phyloP scores from a whole-genome alignment of 2,888 invertebrate species.

The Pocota personata region DNA sequence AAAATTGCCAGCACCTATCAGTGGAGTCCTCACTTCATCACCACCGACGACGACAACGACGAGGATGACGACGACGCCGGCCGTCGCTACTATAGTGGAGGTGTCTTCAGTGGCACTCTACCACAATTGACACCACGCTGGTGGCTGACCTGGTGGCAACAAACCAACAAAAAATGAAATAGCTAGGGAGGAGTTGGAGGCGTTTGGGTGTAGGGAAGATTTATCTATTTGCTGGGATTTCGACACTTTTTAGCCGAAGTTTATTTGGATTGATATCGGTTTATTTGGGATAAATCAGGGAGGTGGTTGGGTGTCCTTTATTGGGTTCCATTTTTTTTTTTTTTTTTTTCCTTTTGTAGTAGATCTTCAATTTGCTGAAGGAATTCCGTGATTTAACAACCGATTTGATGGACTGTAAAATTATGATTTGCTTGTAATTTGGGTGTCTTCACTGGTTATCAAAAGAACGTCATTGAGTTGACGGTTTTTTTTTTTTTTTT shows the following conservation, averaged over 20 bases:
- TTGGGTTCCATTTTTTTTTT: not conserved
- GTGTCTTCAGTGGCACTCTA: slow-evolving; percentile 67
- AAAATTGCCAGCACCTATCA: slow-evolving; percentile 66
- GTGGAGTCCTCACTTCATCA: slow-evolving; percentile 65
- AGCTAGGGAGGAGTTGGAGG: not conserved
- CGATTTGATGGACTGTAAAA: slow-evolving; percentile 63
- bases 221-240: slow-evolving; percentile 73
- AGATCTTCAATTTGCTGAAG: slow-evolving; percentile 33
- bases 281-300: slow-evolving; percentile 65
- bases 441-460: slow-evolving; percentile 21
- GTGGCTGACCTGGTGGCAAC: slow-evolving; percentile 31
- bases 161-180: not conserved
- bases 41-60: not conserved
- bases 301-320: slow-evolving; percentile 15
- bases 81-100: slow-evolving; percentile 13
- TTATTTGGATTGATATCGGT: slow-evolving; percentile 71
- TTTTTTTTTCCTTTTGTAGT: slow-evolving; percentile 11
- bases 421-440: slow-evolving; percentile 62
- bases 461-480: too few relatives aligned
- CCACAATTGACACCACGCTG: slow-evolving; percentile 69
- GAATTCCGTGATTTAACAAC: slow-evolving; percentile 49
- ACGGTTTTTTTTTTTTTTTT: too few relatives aligned
- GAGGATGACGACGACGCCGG: not conserved
- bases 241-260: slow-evolving; percentile 70
- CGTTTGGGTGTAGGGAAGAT: slow-evolving; percentile 63